Evolutionary conservation across 2,888 invertebrate species (phyloP).

Genomic region (Drosophila monieri): DNA sequence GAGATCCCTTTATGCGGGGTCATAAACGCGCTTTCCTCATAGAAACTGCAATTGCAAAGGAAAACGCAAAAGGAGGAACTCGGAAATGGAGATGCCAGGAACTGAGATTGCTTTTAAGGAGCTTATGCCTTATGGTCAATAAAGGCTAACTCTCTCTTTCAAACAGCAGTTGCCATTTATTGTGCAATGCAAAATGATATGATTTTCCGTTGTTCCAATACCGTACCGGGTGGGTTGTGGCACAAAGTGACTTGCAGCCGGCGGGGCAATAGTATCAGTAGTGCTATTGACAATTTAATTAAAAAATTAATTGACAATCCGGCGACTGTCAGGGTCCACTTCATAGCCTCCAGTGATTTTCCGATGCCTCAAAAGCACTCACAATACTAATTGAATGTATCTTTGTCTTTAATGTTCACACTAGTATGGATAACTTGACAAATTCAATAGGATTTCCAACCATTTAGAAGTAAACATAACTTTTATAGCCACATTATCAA

Average conservation of each 20-base stretch:
- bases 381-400: background rate
- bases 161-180: conserved; percentile 15
- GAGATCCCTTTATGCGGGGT: conserved; percentile 7
- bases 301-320: conserved; percentile 8
- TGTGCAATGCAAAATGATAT: conserved; percentile 1
- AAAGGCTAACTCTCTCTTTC: conserved; percentile 3
- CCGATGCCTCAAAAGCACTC: background rate
- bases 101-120: conserved; percentile 12
- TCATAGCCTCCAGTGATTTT: background rate
- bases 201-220: background rate
- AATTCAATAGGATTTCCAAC: background rate
- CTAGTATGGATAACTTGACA: no score
- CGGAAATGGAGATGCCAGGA: background rate
- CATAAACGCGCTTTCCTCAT: conserved; percentile 1
- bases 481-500: background rate
- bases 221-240: background rate
- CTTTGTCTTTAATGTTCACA: background rate
- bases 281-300: conserved; percentile 13
- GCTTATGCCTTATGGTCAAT: conserved; percentile 9
- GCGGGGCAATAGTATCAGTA: background rate
- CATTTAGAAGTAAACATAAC: no score
- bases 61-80: background rate
- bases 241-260: background rate
- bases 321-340: background rate
- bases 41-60: conserved; percentile 5